Base-by-base conservation (phyloP, 1,140 invertebrate genomes). In the Yoshiicerus persimilis region DNA sequence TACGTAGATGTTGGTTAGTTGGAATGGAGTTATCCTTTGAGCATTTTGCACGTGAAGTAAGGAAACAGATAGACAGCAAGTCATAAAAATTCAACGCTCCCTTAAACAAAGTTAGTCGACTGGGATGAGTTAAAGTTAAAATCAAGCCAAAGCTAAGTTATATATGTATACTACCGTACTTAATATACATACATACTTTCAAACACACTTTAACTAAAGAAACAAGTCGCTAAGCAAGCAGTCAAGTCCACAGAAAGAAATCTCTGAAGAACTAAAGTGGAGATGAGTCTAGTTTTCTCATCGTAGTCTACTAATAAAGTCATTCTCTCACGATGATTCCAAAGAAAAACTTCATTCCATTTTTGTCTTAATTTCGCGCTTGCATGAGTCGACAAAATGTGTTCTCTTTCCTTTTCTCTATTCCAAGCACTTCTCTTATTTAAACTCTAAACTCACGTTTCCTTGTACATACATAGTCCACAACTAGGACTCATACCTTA, bases 1-100 rank as follows among this genome's bases (percentile, higher is more conserved):
- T 56, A n/a, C 4, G n/a, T 83, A 25, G 4, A 30, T 30, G 38
- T 11, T 20, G 10, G 47, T 41, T 30, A 4, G 23, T 0, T 4
- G 20, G 25, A 23, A n/a, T 11, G 39, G 6, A 41, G 38, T 62
- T 10, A 47, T 41, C 38, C 75, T 80, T 47, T 30, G 25, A 84
- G 11, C 38, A 30, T 84, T 84, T 84, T 84, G 23, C 32, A 80
- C 75, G 75, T 80, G 34, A 11, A 80, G 30, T 23, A 23, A 34
- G n/a, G 20, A 36, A 80, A 80, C 8, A 80, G 32, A 34, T n/a
- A 38, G 75, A 80, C 75, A 80, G 75, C 25, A 30, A 84, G 83
- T 84, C 83, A 47, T 84, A 84, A 84, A 84, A 84, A 84, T 84
- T 84, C 83, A 84, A 84, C 83, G 83, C 83, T 47, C 38, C 39